These are phyloP conservation scores for Cyclophora punctaria DNA, from an alignment of 2,888 invertebrate genomes.

Conservation along the genomic window DNA sequence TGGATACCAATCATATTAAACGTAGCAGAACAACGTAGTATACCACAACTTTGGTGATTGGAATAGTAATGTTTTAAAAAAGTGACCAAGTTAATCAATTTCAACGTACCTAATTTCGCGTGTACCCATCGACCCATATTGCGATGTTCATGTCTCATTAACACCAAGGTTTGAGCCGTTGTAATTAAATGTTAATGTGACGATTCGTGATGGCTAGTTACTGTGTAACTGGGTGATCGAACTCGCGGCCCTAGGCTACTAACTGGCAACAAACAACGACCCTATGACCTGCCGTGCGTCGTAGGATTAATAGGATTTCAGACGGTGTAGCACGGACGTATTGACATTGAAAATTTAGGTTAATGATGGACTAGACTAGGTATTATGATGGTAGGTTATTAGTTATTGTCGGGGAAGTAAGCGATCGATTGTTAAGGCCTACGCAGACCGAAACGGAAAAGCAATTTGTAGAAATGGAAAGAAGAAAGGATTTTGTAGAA, in stretches of 20 bases:
- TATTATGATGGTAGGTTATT: neutral
- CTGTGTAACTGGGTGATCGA: conserved; percentile 25
- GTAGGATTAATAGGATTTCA: conserved; percentile 21
- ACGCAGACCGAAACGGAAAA: too few relatives aligned
- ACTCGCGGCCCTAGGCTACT: conserved; percentile 12
- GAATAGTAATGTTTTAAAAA: too few relatives aligned
- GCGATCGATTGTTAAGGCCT: too few relatives aligned
- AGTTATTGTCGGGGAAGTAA: too few relatives aligned
- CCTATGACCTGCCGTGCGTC: conserved; percentile 19
- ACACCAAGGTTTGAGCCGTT: neutral
- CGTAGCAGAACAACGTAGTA: too few relatives aligned
- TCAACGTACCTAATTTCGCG: too few relatives aligned
- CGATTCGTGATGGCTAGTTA: conserved; percentile 8
- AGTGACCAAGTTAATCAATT: too few relatives aligned
- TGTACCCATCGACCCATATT: too few relatives aligned
- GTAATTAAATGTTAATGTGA: conserved; percentile 6
- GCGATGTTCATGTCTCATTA: neutral
- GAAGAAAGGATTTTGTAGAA: too few relatives aligned
- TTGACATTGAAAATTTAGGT: conserved; percentile 8
- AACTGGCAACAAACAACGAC: conserved; percentile 20
- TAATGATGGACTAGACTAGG: conserved; percentile 1
- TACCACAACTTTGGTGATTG: too few relatives aligned
- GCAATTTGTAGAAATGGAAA: too few relatives aligned
- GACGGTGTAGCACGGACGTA: conserved; percentile 6
- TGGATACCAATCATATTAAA: too few relatives aligned